Percentiles rank a stretch among this genome's conserved stretches.
phyloP scores from a whole-genome alignment of 2,797 vertebrate species.

The Sebastes taczanowskii region DNA sequence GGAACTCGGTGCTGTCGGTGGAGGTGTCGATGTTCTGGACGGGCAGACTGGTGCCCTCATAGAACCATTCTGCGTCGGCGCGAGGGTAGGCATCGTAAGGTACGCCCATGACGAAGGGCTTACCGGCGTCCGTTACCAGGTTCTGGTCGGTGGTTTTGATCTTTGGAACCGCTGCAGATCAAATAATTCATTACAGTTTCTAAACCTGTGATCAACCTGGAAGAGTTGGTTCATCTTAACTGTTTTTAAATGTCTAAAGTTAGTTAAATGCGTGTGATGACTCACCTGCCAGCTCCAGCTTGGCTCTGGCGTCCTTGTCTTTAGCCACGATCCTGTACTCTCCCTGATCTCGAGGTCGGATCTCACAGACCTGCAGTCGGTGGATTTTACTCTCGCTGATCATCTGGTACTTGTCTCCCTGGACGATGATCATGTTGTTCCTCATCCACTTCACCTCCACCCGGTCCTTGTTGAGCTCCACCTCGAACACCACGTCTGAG shows the following conservation, averaged over 20 bases:
- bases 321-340: slow-evolving; percentile 97
- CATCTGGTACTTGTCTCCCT: slow-evolving; percentile 99
- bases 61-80: slow-evolving; percentile 95
- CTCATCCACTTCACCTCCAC: slow-evolving; percentile 98
- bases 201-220: background rate
- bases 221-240: background rate
- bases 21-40: slow-evolving; percentile 92
- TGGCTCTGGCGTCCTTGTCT: slow-evolving; percentile 97
- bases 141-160: slow-evolving; percentile 96
- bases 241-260: too few relatives aligned
- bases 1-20: slow-evolving; percentile 89
- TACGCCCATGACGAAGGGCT: slow-evolving; percentile 91
- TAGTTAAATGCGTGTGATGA: background rate
- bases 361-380: slow-evolving; percentile 94
- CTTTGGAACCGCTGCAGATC: slow-evolving; percentile 88
- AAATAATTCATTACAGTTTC: background rate
- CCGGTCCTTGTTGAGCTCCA: slow-evolving; percentile 96
- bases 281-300: slow-evolving; percentile 95
- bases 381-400: slow-evolving; percentile 97
- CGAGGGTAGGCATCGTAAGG: slow-evolving; percentile 97
- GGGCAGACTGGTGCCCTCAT: slow-evolving; percentile 84
- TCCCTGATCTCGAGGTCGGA: slow-evolving; percentile 95
- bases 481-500: slow-evolving; percentile 92
- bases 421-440: slow-evolving; percentile 98
- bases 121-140: slow-evolving; percentile 94